Conservation (phyloP, 1,140 invertebrate genomes). For the Drosophila albomicans region DNA sequence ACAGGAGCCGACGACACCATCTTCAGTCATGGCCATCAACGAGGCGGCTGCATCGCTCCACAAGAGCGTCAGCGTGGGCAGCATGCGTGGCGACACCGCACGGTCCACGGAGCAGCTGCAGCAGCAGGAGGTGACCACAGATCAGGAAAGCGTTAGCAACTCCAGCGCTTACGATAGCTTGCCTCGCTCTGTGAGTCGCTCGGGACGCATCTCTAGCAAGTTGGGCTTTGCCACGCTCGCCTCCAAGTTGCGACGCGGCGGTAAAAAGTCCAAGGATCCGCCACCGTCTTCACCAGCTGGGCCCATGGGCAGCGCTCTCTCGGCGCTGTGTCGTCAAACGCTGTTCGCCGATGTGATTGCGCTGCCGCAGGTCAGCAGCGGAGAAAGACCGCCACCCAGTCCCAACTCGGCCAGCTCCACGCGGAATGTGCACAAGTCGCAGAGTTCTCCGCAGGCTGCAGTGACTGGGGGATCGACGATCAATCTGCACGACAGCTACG, state of each 20-base stretch:
- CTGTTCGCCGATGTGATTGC: slow-evolving; percentile 70
- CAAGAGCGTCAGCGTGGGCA: slow-evolving; percentile 90
- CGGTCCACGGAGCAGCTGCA: slow-evolving; percentile 19
- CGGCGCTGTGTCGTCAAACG: slow-evolving; percentile 75
- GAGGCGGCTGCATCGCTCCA: slow-evolving; percentile 43
- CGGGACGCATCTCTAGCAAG: slow-evolving; percentile 80
- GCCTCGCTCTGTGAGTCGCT: slow-evolving; percentile 69
- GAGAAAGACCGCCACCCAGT: slow-evolving; percentile 57
- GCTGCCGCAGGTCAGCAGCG: slow-evolving; percentile 55
- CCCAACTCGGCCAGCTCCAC: slow-evolving; percentile 29
- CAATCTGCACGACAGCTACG: slow-evolving; percentile 26
- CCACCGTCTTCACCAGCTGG: neutral
- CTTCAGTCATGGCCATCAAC: neutral
- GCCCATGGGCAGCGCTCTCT: slow-evolving; percentile 60
- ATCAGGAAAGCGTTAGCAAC: slow-evolving; percentile 75
- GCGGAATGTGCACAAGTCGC: slow-evolving; percentile 70
- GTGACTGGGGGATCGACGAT: neutral
- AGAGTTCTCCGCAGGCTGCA: slow-evolving; percentile 74
- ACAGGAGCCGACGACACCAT: slow-evolving; percentile 54
- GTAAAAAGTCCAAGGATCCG: slow-evolving; percentile 70
- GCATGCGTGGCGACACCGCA: slow-evolving; percentile 85
- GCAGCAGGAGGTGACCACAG: slow-evolving; percentile 51
- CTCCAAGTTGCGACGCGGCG: slow-evolving; percentile 86
- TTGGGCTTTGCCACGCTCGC: slow-evolving; percentile 88
- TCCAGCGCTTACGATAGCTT: slow-evolving; percentile 74